Evolutionary conservation across 2,797 vertebrate species (phyloP), one percentile per base, ranked within the genome.

Genomic region (Ctenosaura bakeri): DNA sequence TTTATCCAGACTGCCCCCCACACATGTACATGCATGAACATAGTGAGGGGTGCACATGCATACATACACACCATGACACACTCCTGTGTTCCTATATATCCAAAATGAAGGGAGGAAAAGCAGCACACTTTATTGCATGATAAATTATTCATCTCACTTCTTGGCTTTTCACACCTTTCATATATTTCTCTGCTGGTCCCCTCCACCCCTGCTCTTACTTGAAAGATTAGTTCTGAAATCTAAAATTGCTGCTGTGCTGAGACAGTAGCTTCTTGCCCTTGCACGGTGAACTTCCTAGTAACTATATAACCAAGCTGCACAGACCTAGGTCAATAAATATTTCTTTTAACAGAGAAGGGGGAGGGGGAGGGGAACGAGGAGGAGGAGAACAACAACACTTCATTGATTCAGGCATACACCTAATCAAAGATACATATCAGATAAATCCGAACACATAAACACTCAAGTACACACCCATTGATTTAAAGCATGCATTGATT

Each of bases 121-220:
- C 50, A 46, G 20, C 35, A 26, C 24, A 64, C 56, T 81, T 69
- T 74, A 82, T 62, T 82, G 50, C 54, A 74, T 38, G 42, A 38
- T 87, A 73, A 80, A 85, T 73, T 79, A 90, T 85, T 85, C 26
- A 80, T 69, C 46, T 78, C 59, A 42, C 18, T 64, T 46, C 56
- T 46, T 80, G 66, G 74, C 38, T 74, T 35, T 80, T 90, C 54
- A n/a, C 18, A 86, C 54, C 4, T 50, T 62, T 50, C 35, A 81
- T 54, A 86, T 42, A 80, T 80, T 59, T 86, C 12, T 90, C 35
- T 46, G 3, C 35, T 73, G 18, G 79, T 85, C 35, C 52, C 2
- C 3, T 66, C 62, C n/a, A 54, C 50, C 52, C 62, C 16, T 78
- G 73, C 18, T 56, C 26, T 80, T 32, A 8, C 22, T 79, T 52